Base-by-base conservation (phyloP, 2,888 invertebrate species). In the Drosophila cognata region DNA sequence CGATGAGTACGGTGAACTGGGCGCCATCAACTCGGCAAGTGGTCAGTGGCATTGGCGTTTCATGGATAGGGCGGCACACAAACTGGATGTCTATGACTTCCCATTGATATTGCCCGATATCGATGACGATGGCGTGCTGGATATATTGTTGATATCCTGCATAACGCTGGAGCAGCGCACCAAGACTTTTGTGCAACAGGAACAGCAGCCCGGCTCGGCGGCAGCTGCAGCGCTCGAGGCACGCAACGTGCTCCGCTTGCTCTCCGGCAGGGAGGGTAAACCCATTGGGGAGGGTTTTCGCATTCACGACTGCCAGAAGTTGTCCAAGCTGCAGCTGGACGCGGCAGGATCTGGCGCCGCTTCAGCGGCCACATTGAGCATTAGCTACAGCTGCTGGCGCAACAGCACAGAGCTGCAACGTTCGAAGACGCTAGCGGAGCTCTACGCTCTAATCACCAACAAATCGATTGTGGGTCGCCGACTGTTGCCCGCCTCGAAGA, bases 51-150 rank as follows among this genome's bases (percentile, higher is more conserved):
- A 92, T 93, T 90, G 95, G 95, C 87, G 94, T 92, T 93, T 91
- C 66, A 88, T 88, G 35, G 93, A 93, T 66, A 83, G 84, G 28
- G 89, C 92, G 0, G 76, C 83, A 0, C 88, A 86, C 28, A 94
- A 94, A 71, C 94, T 95, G 51, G 94, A 94, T 60, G 94, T 94
- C 13, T 93, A 96, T 61, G 95, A 95, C 77, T 95, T 97, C 84
- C 97, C 97, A 0, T 93, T 96, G 0, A 93, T 96, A 43, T 92
- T 97, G 66, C 95, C 96, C 51, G 97, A 97, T 89, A 93, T 97
- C 76, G 95, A 97, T 92, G 94, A 94, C 5, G 97, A 97, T 91
- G 95, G 94, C 35, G 94, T 96, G 0, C 94, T 94, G 89, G 97
- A 97, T 82, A 93, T 97, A 36, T 91, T 96, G 28, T 94, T 95